Evolutionary conservation across 2,888 invertebrate species (phyloP).

Genomic region (Carterocephalus palaemon): DNA sequence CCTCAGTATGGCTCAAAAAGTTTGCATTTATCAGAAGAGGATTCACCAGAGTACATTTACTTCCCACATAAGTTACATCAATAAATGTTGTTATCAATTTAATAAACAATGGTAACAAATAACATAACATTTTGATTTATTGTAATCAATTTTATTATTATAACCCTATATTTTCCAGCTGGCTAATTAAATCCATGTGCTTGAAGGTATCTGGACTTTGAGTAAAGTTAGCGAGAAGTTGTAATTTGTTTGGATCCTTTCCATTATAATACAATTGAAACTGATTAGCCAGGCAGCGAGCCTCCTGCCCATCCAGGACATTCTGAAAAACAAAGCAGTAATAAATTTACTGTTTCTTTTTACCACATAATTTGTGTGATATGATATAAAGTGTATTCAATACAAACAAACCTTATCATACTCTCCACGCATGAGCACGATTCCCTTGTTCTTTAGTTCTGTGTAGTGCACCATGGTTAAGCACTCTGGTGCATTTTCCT

Average conservation of each 20-base stretch:
- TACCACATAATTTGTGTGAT: neutral
- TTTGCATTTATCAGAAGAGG: conserved; percentile 31
- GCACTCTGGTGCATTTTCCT: conserved; percentile 93
- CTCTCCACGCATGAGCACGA: conserved; percentile 92
- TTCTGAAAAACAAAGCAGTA: conserved; percentile 65
- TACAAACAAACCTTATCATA: conserved; percentile 80
- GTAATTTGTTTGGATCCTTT: conserved; percentile 79
- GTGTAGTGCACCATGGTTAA: conserved; percentile 88
- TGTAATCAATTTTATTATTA: conserved; percentile 25
- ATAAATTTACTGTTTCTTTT: conserved; percentile 4
- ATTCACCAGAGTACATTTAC: conserved; percentile 59
- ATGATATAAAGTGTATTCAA: neutral
- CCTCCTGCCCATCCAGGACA: conserved; percentile 86
- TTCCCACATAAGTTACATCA: conserved; percentile 61
- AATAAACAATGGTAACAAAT: neutral
- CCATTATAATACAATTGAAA: conserved; percentile 90
- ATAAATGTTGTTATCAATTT: conserved; percentile 29
- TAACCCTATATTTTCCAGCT: conserved; percentile 83
- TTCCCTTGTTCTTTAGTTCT: conserved; percentile 85
- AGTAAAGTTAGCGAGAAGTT: conserved; percentile 84
- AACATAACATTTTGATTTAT: conserved; percentile 8
- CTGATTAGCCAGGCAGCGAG: conserved; percentile 91
- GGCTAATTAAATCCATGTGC: conserved; percentile 88
- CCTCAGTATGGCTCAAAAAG: conserved; percentile 20
- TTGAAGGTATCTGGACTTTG: conserved; percentile 85